Conservation (phyloP, 2,113 vertebrate genomes). For the Cheirogaleus medius region DNA sequence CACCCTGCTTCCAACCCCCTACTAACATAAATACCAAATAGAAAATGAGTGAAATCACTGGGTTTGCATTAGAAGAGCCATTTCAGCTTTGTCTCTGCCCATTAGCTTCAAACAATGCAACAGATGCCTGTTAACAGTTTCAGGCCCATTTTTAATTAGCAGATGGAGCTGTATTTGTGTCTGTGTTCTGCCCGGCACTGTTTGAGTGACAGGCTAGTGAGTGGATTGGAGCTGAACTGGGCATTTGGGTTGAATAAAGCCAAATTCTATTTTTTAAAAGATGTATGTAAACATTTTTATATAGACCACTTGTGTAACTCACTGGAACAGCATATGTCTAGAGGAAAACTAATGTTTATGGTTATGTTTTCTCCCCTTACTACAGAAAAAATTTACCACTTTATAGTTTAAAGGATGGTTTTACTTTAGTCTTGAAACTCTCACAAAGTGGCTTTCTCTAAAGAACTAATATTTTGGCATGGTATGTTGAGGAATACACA, state of each 20-base stretch:
- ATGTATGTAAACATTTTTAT: constrained; percentile 27
- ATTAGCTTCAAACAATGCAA: constrained; percentile 71
- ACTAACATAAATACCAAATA: constrained; percentile 50
- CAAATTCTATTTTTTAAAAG: constrained; percentile 57
- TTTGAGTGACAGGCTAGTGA: constrained; percentile 75
- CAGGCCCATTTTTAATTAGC: constrained; percentile 78
- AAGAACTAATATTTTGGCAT: background rate
- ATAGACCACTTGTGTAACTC: background rate
- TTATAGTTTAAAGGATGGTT: constrained; percentile 10
- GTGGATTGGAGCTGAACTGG: constrained; percentile 62
- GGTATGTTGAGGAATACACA: background rate
- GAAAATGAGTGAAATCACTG: constrained; percentile 72
- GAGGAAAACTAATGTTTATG: constrained; percentile 14
- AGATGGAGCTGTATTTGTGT: constrained; percentile 79
- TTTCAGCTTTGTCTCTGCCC: constrained; percentile 72
- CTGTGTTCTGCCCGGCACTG: constrained; percentile 56
- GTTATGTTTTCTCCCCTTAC: constrained; percentile 18
- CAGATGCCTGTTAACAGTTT: constrained; percentile 83
- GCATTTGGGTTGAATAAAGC: constrained; percentile 62
- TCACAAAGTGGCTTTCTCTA: constrained; percentile 14
- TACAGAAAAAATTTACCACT: background rate
- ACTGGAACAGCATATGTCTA: background rate
- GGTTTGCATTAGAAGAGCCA: constrained; percentile 71
- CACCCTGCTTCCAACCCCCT: constrained; percentile 47
- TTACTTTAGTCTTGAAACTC: constrained; percentile 16